Base-by-base conservation (phyloP, 2,888 invertebrate species). In the Hemistola chrysoprasaria region DNA sequence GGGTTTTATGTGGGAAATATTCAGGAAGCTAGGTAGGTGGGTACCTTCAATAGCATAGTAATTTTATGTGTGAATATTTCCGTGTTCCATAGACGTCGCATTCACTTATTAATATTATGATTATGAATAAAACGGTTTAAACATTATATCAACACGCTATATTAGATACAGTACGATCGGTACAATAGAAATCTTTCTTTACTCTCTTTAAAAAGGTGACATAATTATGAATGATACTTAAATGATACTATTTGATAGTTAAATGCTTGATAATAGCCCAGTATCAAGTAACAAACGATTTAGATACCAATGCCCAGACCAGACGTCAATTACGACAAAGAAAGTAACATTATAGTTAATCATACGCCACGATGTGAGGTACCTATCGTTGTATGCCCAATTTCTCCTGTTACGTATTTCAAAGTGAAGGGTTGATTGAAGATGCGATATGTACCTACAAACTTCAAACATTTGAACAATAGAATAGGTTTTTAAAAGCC, bases 281-380 rank as follows among this genome's bases (percentile, higher is more conserved):
- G 50, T 48, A 43, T 43, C 45, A 43, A 54, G 40, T 11, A 38
- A 42, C 49, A 40, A 47, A 50, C 52, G 46, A 50, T 50, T 50
- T 45, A 50, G 49, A 44, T 39, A 30, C 31, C 47, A 47, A 43
- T 33, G 34, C 10, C 22, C 47, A 44, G 49, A 49, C 47, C 51
- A 41, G 16, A 16, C 16, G 16, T 50, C 47, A 47, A 49, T 57
- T 54, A 51, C 46, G 53, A 53, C 54, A 60, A 65, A 57, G 64
- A 67, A 67, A 66, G 68, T 62, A 56, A 64, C 61, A 50, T 55
- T 62, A 58, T 36, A 52, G 43, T 62, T 59, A 67, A 69, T 64
- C 61, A 65, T 56, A 44, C 30, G 26, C 38, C 26, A 48, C 43
- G 43, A 47, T 40, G 42, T n/a, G n/a, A n/a, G n/a, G n/a, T n/a